Evolutionary conservation across 2,113 vertebrate species (phyloP).

Genomic region (Chrysemys picta): DNA sequence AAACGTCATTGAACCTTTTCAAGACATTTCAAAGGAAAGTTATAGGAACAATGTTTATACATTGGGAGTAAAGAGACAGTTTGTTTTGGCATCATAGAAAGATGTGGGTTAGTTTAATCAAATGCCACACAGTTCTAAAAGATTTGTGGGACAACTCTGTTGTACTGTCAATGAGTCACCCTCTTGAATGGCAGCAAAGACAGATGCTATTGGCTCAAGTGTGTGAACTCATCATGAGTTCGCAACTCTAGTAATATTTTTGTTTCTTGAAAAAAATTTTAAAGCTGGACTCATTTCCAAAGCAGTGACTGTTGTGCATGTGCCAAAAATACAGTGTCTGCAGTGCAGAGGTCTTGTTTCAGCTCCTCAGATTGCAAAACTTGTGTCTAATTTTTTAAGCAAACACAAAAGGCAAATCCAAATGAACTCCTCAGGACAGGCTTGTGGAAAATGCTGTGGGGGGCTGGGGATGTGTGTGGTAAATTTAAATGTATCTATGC

Average conservation of each 20-base stretch:
- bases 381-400: background rate
- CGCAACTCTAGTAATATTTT: conserved; percentile 51
- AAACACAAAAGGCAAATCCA: background rate
- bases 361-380: background rate
- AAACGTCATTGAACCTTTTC: conserved; percentile 56
- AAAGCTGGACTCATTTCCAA: conserved; percentile 58
- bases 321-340: conserved; percentile 21
- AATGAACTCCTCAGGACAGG: conserved; percentile 9
- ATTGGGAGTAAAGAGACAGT: conserved; percentile 60
- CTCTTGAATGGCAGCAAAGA: conserved; percentile 51
- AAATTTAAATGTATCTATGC: background rate
- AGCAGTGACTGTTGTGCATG: conserved; percentile 49
- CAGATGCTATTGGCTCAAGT: conserved; percentile 40
- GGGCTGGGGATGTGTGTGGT: background rate
- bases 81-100: conserved; percentile 74
- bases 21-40: conserved; percentile 60
- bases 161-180: conserved; percentile 54
- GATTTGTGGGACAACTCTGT: conserved; percentile 43
- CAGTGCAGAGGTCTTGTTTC: conserved; percentile 12
- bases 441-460: background rate
- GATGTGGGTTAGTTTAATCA: conserved; percentile 70
- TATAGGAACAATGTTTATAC: conserved; percentile 53
- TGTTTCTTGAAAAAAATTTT: conserved; percentile 48
- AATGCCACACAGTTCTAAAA: conserved; percentile 56
- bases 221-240: conserved; percentile 49